Percentiles rank a stretch among this genome's conserved stretches.
Evolutionary conservation across 2,113 vertebrate species (phyloP).

Genomic region (Chloropsis cyanopogon): DNA sequence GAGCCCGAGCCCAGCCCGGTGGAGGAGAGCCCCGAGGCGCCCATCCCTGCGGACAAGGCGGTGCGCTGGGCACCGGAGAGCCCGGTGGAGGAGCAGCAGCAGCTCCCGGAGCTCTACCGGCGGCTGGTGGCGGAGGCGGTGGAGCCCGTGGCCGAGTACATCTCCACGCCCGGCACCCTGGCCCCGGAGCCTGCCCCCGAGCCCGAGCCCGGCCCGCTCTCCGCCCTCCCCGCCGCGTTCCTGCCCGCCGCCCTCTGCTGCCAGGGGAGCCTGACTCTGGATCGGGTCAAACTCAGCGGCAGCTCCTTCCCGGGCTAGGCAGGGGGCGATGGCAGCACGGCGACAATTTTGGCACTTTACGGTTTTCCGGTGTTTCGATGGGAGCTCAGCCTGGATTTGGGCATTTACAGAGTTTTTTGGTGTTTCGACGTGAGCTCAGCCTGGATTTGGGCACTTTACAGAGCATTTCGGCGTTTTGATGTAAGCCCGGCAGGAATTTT

Average conservation of each 20-base stretch:
- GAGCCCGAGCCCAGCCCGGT: constrained; percentile 67
- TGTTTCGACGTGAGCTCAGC: too few relatives aligned
- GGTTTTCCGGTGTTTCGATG: not conserved
- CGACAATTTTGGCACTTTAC: not conserved
- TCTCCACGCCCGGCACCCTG: not conserved
- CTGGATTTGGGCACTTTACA: too few relatives aligned
- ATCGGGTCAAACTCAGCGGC: constrained; percentile 47
- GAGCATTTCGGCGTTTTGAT: too few relatives aligned
- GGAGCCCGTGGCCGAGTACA: not conserved
- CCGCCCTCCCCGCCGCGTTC: too few relatives aligned
- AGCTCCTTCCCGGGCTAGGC: not conserved
- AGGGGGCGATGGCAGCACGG: rapidly evolving
- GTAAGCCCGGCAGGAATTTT: not conserved
- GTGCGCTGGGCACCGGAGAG: not conserved
- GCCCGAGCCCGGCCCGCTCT: too few relatives aligned
- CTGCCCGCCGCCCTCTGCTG: not conserved
- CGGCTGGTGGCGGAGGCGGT: not conserved
- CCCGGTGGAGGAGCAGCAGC: not conserved
- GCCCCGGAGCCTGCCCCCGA: not conserved
- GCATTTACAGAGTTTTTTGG: not conserved
- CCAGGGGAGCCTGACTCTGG: constrained; percentile 63
- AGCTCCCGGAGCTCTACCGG: constrained; percentile 31
- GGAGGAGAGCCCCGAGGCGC: not conserved
- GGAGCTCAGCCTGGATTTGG: not conserved
- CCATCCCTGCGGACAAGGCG: not conserved